These are phyloP conservation scores for Andrena cerasifolii DNA, from an alignment of 1,140 invertebrate genomes.

Conservation along the genomic window DNA sequence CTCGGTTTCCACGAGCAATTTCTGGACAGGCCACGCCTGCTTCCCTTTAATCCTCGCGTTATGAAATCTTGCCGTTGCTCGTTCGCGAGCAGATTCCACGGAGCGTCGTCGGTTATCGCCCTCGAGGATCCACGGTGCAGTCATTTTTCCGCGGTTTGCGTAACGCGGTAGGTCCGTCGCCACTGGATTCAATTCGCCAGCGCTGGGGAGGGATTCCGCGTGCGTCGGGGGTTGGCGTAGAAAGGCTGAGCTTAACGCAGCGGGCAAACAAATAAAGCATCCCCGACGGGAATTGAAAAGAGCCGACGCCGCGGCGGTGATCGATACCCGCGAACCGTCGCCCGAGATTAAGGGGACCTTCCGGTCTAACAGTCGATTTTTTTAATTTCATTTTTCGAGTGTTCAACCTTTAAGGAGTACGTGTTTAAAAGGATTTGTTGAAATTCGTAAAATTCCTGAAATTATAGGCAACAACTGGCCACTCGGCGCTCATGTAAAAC, in stretches of 20 bases:
- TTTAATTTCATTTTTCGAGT: too few species aligned
- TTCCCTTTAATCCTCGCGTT: background rate
- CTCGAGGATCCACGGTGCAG: conserved; percentile 16
- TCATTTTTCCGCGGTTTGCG: conserved; percentile 56
- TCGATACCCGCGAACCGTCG: conserved; percentile 34
- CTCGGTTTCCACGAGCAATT: background rate
- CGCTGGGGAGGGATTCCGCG: conserved; percentile 12
- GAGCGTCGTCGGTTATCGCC: too few species aligned
- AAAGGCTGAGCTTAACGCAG: conserved; percentile 24
- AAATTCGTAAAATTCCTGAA: too few species aligned
- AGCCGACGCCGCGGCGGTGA: conserved; percentile 9
- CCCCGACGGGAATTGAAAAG: conserved; percentile 32
- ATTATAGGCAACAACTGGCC: too few species aligned
- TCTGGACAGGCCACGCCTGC: background rate
- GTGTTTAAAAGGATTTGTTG: too few species aligned
- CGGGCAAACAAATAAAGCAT: conserved; percentile 49
- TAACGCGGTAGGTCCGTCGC: conserved; percentile 52
- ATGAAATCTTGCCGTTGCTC: background rate
- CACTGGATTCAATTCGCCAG: conserved; percentile 58
- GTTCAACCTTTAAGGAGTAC: too few species aligned
- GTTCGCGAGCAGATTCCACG: too few species aligned
- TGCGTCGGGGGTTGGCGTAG: conserved; percentile 26
- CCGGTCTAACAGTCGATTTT: too few species aligned
- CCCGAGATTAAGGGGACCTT: too few species aligned
- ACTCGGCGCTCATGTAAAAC: too few species aligned